Conservation (phyloP, 2,797 vertebrate species). For the Acridotheres tristis region DNA sequence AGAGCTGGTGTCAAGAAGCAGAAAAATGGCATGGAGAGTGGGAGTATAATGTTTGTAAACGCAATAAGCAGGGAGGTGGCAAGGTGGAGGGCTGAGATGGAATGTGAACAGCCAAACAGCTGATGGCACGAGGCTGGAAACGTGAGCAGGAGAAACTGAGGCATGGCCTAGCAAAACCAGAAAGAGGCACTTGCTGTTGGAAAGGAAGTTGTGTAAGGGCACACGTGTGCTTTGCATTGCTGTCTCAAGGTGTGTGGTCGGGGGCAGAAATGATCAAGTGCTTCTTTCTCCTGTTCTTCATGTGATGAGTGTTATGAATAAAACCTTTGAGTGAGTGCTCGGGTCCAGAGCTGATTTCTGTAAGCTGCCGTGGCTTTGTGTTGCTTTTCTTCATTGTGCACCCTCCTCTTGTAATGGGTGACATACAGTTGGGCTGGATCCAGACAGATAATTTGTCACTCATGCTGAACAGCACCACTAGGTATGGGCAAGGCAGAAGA, state of each 20-base stretch:
- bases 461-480: neutral
- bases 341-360: neutral
- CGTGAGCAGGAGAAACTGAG: neutral
- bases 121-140: neutral
- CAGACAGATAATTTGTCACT: neutral
- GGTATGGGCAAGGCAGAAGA: neutral
- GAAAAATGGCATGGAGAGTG: neutral
- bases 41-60: neutral
- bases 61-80: neutral
- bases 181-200: neutral
- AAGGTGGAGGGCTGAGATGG: neutral
- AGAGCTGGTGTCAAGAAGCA: neutral
- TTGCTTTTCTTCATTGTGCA: neutral
- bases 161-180: accelerated
- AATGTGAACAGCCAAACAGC: neutral
- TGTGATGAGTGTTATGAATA: accelerated
- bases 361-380: neutral
- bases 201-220: neutral
- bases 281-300: neutral
- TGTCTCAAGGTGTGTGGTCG: neutral
- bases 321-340: neutral
- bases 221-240: accelerated
- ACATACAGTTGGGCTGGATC: neutral
- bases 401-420: neutral
- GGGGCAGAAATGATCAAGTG: neutral